Percentiles rank a stretch among this genome's conserved stretches.
Evolutionary conservation across 2,888 invertebrate genomes (phyloP).

Genomic region (Octonoba sinensis): DNA sequence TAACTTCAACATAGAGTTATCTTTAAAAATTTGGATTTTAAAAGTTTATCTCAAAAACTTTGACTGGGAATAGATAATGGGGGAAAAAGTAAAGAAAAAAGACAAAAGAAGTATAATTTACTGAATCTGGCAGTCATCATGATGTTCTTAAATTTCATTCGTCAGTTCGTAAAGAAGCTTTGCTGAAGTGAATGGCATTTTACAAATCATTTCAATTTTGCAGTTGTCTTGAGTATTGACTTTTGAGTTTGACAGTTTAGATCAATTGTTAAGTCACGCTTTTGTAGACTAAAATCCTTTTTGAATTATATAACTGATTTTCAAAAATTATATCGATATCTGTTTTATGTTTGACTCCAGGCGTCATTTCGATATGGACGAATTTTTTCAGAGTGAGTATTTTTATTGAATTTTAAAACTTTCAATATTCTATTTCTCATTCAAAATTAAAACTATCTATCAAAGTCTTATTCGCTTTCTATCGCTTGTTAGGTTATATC

Average conservation of each 20-base stretch:
- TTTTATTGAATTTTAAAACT: neutral
- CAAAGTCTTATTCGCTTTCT: too few relatives aligned
- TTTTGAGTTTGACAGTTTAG: too few relatives aligned
- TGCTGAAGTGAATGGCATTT: too few relatives aligned
- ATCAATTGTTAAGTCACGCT: too few relatives aligned
- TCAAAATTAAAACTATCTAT: too few relatives aligned
- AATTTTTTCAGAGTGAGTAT: constrained; percentile 33
- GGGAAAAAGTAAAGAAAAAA: neutral
- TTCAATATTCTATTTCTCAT: too few relatives aligned
- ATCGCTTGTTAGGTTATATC: too few relatives aligned
- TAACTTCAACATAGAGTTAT: too few relatives aligned
- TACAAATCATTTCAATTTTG: too few relatives aligned
- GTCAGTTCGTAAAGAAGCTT: neutral
- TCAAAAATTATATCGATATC: neutral
- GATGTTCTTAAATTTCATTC: constrained; percentile 3
- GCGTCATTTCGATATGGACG: constrained; percentile 44
- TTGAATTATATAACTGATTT: too few relatives aligned
- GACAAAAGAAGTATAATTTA: neutral
- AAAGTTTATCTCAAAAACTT: neutral
- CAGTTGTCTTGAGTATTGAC: too few relatives aligned
- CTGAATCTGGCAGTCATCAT: neutral
- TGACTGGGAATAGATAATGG: neutral
- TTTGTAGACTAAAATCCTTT: too few relatives aligned
- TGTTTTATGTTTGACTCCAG: constrained; percentile 50
- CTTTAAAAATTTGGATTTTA: neutral